Evolutionary conservation across 2,888 invertebrate genomes (phyloP).

Genomic region (Ametastegia equiseti): DNA sequence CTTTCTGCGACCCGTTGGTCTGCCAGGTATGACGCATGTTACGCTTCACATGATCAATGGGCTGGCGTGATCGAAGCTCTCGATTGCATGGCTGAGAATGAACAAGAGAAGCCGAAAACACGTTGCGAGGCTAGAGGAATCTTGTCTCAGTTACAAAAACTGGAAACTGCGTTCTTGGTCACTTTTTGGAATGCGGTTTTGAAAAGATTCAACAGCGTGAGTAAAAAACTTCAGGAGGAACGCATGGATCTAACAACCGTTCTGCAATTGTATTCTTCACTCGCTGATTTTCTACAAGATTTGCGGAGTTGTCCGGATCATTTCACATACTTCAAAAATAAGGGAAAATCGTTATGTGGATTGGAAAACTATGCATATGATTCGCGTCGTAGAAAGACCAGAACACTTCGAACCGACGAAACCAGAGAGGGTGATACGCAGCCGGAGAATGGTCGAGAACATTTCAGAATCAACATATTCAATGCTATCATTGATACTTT

Average conservation of each 20-base stretch:
- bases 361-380: constrained; percentile 16
- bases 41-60: constrained; percentile 52
- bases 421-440: not conserved
- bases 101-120: constrained; percentile 31
- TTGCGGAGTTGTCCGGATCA: constrained; percentile 17
- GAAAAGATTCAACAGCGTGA: constrained; percentile 48
- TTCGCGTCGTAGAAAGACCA: constrained; percentile 18
- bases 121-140: constrained; percentile 47
- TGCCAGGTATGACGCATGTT: constrained; percentile 53
- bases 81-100: constrained; percentile 47
- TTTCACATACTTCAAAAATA: constrained; percentile 11
- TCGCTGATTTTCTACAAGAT: constrained; percentile 5
- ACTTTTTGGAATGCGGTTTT: constrained; percentile 48
- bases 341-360: constrained; percentile 18
- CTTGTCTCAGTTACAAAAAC: constrained; percentile 23
- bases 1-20: constrained; percentile 52
- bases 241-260: constrained; percentile 21
- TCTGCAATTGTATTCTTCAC: constrained; percentile 28
- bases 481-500: constrained; percentile 18
- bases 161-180: constrained; percentile 53
- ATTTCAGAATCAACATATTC: constrained; percentile 12
- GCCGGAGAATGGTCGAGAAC: not conserved
- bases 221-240: constrained; percentile 49
- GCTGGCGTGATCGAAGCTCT: constrained; percentile 53
- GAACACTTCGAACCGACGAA: not conserved